Evolutionary conservation across 1,140 invertebrate genomes (phyloP).

Genomic region (Luehdorfia chinensis): DNA sequence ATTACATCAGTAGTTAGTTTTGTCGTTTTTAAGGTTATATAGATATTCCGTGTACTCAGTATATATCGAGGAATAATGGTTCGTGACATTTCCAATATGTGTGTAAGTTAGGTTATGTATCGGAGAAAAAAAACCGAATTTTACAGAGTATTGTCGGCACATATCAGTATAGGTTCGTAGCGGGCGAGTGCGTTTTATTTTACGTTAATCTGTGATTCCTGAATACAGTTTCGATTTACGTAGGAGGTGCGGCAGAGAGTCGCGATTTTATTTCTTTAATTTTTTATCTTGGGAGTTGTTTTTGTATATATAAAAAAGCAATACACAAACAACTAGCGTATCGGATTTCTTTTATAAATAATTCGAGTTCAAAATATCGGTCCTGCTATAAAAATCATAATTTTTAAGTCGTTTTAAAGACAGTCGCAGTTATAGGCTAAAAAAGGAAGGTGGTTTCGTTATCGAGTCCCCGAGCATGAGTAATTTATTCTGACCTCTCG

Average conservation of each 20-base stretch:
- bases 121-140: conserved; percentile 29
- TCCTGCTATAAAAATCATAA: too few species aligned
- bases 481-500: too few species aligned
- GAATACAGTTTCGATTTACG: conserved; percentile 40
- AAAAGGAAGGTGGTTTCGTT: too few species aligned
- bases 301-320: not conserved
- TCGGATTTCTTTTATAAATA: too few species aligned
- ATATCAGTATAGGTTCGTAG: conserved; percentile 57
- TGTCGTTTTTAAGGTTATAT: conserved; percentile 22
- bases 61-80: conserved; percentile 53
- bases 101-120: conserved; percentile 37
- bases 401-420: too few species aligned
- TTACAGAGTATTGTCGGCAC: conserved; percentile 44
- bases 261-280: conserved; percentile 42
- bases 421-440: too few species aligned
- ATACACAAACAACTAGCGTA: too few species aligned
- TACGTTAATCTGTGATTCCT: conserved; percentile 63
- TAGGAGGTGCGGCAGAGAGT: conserved; percentile 18
- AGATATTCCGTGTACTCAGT: conserved; percentile 52
- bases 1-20: conserved; percentile 13
- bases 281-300: conserved; percentile 30
- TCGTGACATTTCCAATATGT: conserved; percentile 67
- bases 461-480: too few species aligned
- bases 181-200: conserved; percentile 36
- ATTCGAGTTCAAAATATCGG: too few species aligned